Evolutionary conservation across 1,140 invertebrate species (phyloP).

Genomic region (Drosophila equinoxialis): DNA sequence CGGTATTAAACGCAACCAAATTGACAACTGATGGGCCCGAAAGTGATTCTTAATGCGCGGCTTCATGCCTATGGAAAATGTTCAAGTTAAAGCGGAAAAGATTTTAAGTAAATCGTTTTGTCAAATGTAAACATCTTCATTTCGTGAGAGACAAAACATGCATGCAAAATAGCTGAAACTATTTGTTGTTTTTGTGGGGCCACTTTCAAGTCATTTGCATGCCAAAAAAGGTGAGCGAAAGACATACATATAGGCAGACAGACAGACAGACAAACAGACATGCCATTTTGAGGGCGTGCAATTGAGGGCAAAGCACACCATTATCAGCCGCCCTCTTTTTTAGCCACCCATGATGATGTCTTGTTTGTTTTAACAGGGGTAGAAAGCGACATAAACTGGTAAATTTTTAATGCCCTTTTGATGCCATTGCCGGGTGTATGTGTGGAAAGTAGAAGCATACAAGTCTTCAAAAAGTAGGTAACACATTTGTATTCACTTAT

Average conservation of each 20-base stretch:
- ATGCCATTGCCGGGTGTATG: not conserved
- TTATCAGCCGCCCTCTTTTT: not conserved
- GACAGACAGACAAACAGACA: not conserved
- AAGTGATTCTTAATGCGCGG: constrained; percentile 96
- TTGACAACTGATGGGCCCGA: constrained; percentile 95
- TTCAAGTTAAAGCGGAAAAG: constrained; percentile 16
- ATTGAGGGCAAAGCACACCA: constrained; percentile 51
- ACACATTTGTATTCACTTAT: not conserved
- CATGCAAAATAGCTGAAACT: constrained; percentile 67
- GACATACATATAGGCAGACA: constrained; percentile 13
- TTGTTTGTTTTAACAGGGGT: constrained; percentile 60
- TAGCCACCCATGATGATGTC: constrained; percentile 28
- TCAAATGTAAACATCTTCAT: constrained; percentile 59
- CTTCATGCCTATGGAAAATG: constrained; percentile 89
- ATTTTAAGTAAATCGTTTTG: constrained; percentile 33
- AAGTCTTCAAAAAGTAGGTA: not conserved
- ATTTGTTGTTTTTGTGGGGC: constrained; percentile 49
- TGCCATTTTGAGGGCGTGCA: constrained; percentile 36
- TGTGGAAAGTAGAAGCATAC: not conserved
- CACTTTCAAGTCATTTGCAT: constrained; percentile 64
- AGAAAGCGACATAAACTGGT: constrained; percentile 64
- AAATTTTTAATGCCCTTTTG: constrained; percentile 65
- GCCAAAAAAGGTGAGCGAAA: constrained; percentile 62
- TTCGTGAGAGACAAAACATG: constrained; percentile 42
- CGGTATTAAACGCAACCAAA: constrained; percentile 96